Evolutionary conservation across 2,888 invertebrate species (phyloP), one percentile per base, ranked within the genome.

Genomic region (Dicyrtoma fusca): DNA sequence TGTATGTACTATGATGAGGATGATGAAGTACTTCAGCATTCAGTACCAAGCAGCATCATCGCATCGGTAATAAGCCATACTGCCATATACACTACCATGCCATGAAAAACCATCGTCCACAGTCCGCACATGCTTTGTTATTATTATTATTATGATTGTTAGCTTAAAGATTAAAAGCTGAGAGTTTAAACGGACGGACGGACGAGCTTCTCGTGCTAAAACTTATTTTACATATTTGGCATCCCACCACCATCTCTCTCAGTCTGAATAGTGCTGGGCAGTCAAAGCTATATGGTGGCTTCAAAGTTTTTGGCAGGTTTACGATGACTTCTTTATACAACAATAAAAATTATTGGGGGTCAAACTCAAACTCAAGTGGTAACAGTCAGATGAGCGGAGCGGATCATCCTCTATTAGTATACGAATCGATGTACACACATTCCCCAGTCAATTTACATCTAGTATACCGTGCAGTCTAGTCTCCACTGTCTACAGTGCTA

Each of bases 271-370:
- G 53, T 5, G 8, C 34, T 34, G 23, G 34, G 42, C 62, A 61
- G 62, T 69, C 69, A 69, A 62, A 69, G 34, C 34, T 5, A 8
- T 5, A 8, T 34, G 62, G 62, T 69, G 63, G 69, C 55, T 72
- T 62, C 55, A 68, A 44, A 68, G 42, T 57, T 65, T 69, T 69
- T 71, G 74, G 63, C 74, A 74, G 69, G 26, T 74, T 74, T 72
- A 74, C 55, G 72, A 72, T 69, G 53, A 69, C 74, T 71, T 68
- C 71, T 70, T 74, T 63, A 69, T 69, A 57, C 74, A 68, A 69
- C 47, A 57, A 74, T 51, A 72, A 69, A 69, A 65, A 62, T 73
- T 65, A 74, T 66, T 70, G 61, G 59, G 70, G 73, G 73, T 74
- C 73, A 74, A 71, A 55, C 61, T 71, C 34, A 64, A 73, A 63